Conservation (phyloP, 1,140 invertebrate genomes). For the Meloidogyne chitwoodi region DNA sequence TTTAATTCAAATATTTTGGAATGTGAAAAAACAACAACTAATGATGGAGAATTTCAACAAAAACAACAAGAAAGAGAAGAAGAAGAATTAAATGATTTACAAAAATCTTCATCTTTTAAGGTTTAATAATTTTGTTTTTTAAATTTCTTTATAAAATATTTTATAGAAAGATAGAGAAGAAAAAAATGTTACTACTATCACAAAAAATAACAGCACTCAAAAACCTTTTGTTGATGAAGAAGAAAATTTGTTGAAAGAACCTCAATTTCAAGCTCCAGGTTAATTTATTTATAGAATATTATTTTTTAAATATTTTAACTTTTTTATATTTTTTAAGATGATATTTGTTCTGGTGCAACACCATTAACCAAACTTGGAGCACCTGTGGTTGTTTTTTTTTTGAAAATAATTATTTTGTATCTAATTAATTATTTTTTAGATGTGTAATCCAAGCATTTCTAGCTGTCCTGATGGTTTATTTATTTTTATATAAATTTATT, state of each 20-base stretch:
- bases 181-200: not conserved
- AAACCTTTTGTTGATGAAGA: not conserved
- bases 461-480: slow-evolving; percentile 56
- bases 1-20: slow-evolving; percentile 48
- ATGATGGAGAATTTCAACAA: not conserved
- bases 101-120: too few relatives aligned
- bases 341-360: slow-evolving; percentile 54
- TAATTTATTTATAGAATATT: not conserved
- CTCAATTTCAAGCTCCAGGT: slow-evolving; percentile 57
- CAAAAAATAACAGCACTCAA: not conserved
- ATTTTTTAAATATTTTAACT: not conserved
- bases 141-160: too few relatives aligned
- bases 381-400: slow-evolving; percentile 32
- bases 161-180: too few relatives aligned
- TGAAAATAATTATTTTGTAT: not conserved
- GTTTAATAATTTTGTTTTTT: too few relatives aligned
- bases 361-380: slow-evolving; percentile 56
- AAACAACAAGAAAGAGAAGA: too few relatives aligned
- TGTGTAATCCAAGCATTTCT: slow-evolving; percentile 54
- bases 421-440: not conserved
- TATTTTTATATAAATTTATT: not conserved
- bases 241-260: slow-evolving; percentile 40
- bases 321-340: slow-evolving; percentile 41
- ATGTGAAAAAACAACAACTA: slow-evolving; percentile 32
- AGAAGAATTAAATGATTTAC: slow-evolving; percentile 3